Conservation (phyloP, 2,113 vertebrate genomes). For the Agelaius tricolor region DNA sequence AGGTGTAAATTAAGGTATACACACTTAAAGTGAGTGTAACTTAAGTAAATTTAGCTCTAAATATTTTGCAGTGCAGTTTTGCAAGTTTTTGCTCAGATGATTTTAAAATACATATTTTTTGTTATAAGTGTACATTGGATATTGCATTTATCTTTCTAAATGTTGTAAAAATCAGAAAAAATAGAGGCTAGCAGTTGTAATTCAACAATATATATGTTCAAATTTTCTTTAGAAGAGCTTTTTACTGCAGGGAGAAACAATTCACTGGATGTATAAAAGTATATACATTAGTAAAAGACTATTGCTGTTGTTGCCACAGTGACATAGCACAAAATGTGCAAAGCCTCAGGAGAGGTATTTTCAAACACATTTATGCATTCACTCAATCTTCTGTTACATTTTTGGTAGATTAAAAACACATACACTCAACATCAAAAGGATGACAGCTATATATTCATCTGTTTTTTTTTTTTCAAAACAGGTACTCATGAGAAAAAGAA, state of each 20-base stretch:
- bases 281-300: background rate
- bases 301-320: background rate
- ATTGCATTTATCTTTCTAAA: background rate
- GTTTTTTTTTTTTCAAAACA: background rate
- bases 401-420: background rate
- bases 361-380: background rate
- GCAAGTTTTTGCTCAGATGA: background rate
- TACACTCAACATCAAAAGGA: background rate
- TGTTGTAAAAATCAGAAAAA: background rate
- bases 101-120: background rate
- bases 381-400: background rate
- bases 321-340: background rate
- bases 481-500: background rate
- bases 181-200: background rate
- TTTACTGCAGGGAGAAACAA: background rate
- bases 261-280: background rate
- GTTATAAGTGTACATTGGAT: background rate
- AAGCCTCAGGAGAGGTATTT: background rate
- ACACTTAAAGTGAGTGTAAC: background rate
- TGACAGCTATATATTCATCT: background rate
- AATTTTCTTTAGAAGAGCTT: background rate
- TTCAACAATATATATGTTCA: background rate
- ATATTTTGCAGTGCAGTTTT: background rate
- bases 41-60: background rate
- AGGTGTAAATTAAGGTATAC: background rate